Percentiles rank a stretch among this genome's conserved stretches.
Evolutionary conservation across 2,113 vertebrate genomes (phyloP).

Genomic region (Stigmatopora nigra): DNA sequence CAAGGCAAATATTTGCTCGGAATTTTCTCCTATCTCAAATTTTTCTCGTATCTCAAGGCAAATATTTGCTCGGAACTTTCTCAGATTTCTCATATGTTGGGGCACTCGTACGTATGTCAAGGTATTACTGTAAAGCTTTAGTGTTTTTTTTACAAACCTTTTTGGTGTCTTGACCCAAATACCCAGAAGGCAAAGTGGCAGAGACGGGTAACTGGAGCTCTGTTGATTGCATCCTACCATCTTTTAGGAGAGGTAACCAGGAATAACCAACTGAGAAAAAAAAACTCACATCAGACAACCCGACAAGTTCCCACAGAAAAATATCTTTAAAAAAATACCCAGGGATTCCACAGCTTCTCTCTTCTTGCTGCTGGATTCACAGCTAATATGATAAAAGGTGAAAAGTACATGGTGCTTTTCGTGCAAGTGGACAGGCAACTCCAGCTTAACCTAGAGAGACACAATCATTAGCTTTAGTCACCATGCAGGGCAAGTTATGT

Average conservation of each 20-base stretch:
- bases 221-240: constrained; percentile 81
- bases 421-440: constrained; percentile 92
- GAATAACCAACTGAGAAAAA: constrained; percentile 78
- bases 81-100: no score
- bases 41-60: no score
- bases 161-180: constrained; percentile 77
- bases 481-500: not conserved
- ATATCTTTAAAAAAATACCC: constrained; percentile 61
- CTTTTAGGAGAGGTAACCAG: constrained; percentile 85
- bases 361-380: constrained; percentile 90
- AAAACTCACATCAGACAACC: not conserved
- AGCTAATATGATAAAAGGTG: constrained; percentile 96
- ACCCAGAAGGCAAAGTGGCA: constrained; percentile 79
- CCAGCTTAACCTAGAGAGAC: constrained; percentile 81
- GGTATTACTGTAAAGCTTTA: not conserved
- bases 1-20: no score
- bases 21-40: no score
- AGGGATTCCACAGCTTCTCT: constrained; percentile 84
- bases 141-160: constrained; percentile 70
- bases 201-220: constrained; percentile 85
- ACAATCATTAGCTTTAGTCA: not conserved
- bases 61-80: no score
- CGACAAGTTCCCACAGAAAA: not conserved
- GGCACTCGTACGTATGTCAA: no score
- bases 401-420: constrained; percentile 95